phyloP scores from a whole-genome alignment of 2,113 vertebrate genomes.

The Cochlearius cochlearius region DNA sequence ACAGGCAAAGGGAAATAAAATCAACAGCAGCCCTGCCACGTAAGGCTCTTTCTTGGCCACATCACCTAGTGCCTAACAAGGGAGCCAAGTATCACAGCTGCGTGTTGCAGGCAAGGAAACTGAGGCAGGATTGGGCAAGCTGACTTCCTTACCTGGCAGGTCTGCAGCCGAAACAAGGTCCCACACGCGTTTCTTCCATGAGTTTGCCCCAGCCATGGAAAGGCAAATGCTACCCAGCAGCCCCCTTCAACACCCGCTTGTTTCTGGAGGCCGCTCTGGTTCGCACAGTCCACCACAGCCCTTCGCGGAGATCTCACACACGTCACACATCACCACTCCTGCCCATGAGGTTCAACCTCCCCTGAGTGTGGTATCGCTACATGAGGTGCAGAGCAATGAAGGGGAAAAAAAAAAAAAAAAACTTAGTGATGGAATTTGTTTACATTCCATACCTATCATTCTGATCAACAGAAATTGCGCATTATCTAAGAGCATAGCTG shows the following conservation, averaged over 20 bases:
- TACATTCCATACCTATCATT: neutral
- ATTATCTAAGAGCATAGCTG: neutral
- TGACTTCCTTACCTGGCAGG: neutral
- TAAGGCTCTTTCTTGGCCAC: neutral
- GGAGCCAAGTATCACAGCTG: neutral
- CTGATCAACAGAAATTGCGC: neutral
- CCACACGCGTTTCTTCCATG: neutral
- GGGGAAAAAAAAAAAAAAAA: neutral
- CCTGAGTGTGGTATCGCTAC: rapidly evolving
- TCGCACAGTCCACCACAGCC: neutral
- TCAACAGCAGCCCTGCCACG: neutral
- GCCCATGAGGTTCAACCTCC: neutral
- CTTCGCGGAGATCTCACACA: neutral
- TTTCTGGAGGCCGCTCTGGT: neutral
- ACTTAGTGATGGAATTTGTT: neutral
- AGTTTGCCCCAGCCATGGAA: neutral
- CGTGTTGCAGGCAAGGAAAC: neutral
- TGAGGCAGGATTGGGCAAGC: neutral
- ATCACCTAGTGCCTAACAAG: neutral
- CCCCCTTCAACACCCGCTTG: neutral
- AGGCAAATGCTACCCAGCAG: neutral
- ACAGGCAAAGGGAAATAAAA: neutral
- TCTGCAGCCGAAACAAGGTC: neutral
- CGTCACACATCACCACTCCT: neutral
- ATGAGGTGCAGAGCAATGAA: neutral